Evolutionary conservation across 2,888 invertebrate species (phyloP), one percentile per base, ranked within the genome.

Genomic region (Diaphora mendica): DNA sequence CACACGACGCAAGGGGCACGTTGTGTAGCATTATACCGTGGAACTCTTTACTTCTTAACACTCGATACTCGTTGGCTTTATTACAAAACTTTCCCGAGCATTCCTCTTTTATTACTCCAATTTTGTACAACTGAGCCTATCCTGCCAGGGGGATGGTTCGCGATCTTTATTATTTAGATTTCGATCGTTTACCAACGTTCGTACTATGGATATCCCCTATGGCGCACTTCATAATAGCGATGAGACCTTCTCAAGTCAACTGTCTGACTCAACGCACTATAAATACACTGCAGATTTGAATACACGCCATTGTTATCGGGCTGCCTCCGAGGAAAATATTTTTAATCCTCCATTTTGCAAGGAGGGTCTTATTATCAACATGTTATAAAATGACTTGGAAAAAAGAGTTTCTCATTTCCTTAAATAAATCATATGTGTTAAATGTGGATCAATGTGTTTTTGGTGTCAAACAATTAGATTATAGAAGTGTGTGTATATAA

Each of bases 31-130:
- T 78, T 84, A 78, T 77, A 78, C 76, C 85, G 79, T 75, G 73
- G 90, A 94, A 94, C 95, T 94, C 94, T 94, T 95, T 95, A 92
- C 94, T 94, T 91, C 95, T 95, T 94, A 94, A 92, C 94, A 95
- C 94, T 95, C 95, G 95, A 95, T 95, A 94, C 94, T 93, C 92
- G 93, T 93, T 91, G 92, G 91, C 91, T 95, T 95, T 95, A 95
- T 95, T 95, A 94, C 95, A 88, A 95, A 95, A 95, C 93, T 95
- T 95, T 95, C 90, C 91, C 92, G 90, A 91, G 94, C 95, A 95
- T 95, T 95, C 92, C 95, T 93, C 95, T 94, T 95, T 95, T 95
- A 95, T 95, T 95, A 95, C 95, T 91, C 93, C 95, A 95, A 95
- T 95, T 95, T 95, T 94, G 94, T 94, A 91, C 92, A 92, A 90